A percentile compares a stretch with the other conserved stretches of the same genome.
These are phyloP conservation scores for Crematogaster levior DNA, from an alignment of 2,888 invertebrate genomes.

Conservation along the genomic window DNA sequence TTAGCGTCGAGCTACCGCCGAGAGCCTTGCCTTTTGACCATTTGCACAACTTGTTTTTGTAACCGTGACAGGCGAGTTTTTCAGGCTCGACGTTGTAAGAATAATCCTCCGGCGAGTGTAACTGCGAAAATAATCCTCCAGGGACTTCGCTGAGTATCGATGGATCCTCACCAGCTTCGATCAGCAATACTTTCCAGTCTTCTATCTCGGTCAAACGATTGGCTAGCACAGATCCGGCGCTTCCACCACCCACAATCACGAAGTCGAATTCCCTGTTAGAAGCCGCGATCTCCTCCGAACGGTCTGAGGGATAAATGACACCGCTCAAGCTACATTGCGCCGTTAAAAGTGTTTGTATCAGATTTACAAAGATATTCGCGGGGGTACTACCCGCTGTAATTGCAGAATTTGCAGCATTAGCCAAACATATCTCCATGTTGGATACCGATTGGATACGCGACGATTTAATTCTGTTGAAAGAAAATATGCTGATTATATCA, in stretches of 20 bases:
- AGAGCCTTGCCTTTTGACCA: slow-evolving; percentile 89
- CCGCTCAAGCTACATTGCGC: slow-evolving; percentile 88
- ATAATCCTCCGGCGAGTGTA: slow-evolving; percentile 85
- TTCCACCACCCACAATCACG: slow-evolving; percentile 85
- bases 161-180: slow-evolving; percentile 87
- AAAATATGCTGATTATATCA: no score
- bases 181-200: slow-evolving; percentile 86
- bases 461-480: no score
- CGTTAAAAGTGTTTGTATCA: slow-evolving; percentile 88
- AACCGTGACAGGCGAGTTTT: slow-evolving; percentile 81
- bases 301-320: slow-evolving; percentile 88
- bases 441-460: no score
- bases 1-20: slow-evolving; percentile 89
- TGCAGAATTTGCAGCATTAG: slow-evolving; percentile 61
- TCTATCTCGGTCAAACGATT: slow-evolving; percentile 85
- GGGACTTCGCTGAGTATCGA: slow-evolving; percentile 85
- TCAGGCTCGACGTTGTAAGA: slow-evolving; percentile 86
- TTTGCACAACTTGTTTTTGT: slow-evolving; percentile 83
- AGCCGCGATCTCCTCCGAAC: slow-evolving; percentile 83
- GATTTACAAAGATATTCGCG: slow-evolving; percentile 87
- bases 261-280: slow-evolving; percentile 78
- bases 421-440: slow-evolving; percentile 76
- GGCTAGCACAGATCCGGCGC: slow-evolving; percentile 87
- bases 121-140: slow-evolving; percentile 79
- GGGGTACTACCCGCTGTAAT: slow-evolving; percentile 78